These are phyloP conservation scores for Oxygymnocypris stewartii DNA, from an alignment of 2,113 vertebrate species.

Conservation along the genomic window DNA sequence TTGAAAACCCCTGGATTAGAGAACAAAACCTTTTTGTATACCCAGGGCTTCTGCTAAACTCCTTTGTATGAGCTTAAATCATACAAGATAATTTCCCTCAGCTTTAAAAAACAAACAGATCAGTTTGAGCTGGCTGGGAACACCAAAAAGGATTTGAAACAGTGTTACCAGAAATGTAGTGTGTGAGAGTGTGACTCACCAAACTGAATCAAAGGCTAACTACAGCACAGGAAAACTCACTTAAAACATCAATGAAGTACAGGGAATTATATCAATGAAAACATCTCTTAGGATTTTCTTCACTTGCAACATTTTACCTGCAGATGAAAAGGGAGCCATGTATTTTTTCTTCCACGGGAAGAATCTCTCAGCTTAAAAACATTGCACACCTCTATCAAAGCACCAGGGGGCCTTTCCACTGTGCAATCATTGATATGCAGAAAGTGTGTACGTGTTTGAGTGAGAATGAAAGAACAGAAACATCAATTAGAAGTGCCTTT, in stretches of 20 bases:
- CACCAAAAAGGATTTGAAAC: background rate
- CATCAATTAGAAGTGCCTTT: conserved; percentile 18
- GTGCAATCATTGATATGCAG: conserved; percentile 25
- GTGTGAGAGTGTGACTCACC: background rate
- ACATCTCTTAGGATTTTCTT: background rate
- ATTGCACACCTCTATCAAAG: conserved; percentile 4
- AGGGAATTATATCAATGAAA: background rate
- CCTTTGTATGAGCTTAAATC: background rate
- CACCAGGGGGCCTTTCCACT: conserved; percentile 14
- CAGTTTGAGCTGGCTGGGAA: background rate
- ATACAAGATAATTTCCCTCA: background rate
- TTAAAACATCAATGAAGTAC: conserved; percentile 8
- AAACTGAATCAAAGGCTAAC: conserved; percentile 7
- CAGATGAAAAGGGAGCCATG: conserved; percentile 10
- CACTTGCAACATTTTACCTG: background rate
- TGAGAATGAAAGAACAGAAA: conserved; percentile 30
- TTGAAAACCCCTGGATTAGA: background rate
- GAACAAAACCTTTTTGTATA: background rate
- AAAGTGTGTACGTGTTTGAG: conserved; percentile 1
- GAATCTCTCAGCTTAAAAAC: background rate
- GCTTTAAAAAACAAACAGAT: background rate
- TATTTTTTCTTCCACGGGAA: background rate
- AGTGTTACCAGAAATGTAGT: background rate
- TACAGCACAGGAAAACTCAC: conserved; percentile 5
- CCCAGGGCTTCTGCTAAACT: background rate